Conservation (phyloP, 2,797 vertebrate species). For the Pseudochirops corinnae region DNA sequence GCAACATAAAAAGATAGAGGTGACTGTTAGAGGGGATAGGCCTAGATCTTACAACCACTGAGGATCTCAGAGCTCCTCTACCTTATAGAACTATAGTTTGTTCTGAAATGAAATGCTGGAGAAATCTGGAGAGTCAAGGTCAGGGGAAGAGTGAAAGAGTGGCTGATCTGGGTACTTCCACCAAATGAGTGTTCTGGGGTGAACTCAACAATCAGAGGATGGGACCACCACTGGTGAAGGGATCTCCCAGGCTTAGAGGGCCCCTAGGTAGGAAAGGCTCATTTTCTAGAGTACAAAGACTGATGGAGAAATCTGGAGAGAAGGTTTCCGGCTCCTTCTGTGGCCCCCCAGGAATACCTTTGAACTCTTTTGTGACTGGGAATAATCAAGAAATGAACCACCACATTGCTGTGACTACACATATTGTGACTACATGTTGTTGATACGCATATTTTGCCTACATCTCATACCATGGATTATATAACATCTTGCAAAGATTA, state of each 20-base stretch:
- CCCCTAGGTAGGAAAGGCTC: no score
- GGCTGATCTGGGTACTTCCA: background rate
- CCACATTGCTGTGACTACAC: background rate
- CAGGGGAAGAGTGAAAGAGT: background rate
- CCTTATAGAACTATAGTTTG: background rate
- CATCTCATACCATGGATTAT: constrained; percentile 2
- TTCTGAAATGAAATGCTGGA: background rate
- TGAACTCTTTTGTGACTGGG: background rate
- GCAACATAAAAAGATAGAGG: background rate
- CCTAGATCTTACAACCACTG: background rate
- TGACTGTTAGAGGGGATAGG: background rate
- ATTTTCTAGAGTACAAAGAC: background rate
- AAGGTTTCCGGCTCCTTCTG: constrained; percentile 31
- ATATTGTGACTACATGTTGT: background rate
- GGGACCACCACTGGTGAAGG: background rate
- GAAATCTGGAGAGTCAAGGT: background rate
- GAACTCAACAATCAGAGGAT: background rate
- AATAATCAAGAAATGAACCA: background rate
- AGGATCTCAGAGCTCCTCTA: background rate
- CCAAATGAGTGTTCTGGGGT: background rate
- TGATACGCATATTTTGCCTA: background rate
- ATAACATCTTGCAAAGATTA: background rate
- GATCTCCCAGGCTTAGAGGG: background rate
- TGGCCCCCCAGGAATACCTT: background rate
- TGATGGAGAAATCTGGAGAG: background rate